phyloP scores from a whole-genome alignment of 1,140 invertebrate species.

The Penaeus indicus region DNA sequence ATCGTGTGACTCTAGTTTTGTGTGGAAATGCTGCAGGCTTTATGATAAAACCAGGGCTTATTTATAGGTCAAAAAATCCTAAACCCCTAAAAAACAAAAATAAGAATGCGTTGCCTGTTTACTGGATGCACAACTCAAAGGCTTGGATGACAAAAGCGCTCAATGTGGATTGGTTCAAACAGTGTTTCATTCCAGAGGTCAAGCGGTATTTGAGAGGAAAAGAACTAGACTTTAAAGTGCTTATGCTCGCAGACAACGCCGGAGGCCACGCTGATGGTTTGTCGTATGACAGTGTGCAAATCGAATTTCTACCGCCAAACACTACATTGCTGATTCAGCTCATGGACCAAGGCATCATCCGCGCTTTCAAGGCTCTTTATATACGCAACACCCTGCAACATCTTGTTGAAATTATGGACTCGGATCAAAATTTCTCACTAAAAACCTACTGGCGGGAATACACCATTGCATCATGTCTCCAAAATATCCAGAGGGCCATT shows the following conservation, averaged over 20 bases:
- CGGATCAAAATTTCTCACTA: neutral
- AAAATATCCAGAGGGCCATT: neutral
- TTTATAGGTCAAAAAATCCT: constrained; percentile 1
- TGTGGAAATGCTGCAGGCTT: constrained; percentile 1
- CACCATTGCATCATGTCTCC: neutral
- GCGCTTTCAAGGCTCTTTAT: neutral
- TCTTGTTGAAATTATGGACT: neutral
- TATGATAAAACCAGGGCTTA: constrained; percentile 30
- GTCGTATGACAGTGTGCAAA: neutral
- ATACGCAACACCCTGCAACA: neutral
- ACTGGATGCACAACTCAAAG: constrained; percentile 10
- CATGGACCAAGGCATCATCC: neutral
- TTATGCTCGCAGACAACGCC: neutral
- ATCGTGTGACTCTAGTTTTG: neutral
- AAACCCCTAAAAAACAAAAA: neutral
- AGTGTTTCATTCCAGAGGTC: neutral
- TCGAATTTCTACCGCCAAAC: neutral
- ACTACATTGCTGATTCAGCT: constrained; percentile 11
- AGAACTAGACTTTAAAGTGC: constrained; percentile 8
- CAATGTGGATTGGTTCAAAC: constrained; percentile 16
- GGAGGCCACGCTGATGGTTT: constrained; percentile 2
- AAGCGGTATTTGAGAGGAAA: neutral
- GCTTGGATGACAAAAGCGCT: neutral
- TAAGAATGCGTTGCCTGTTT: neutral
- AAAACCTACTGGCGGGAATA: neutral